phyloP scores from a whole-genome alignment of 2,113 vertebrate genomes.

The Vidua macroura region DNA sequence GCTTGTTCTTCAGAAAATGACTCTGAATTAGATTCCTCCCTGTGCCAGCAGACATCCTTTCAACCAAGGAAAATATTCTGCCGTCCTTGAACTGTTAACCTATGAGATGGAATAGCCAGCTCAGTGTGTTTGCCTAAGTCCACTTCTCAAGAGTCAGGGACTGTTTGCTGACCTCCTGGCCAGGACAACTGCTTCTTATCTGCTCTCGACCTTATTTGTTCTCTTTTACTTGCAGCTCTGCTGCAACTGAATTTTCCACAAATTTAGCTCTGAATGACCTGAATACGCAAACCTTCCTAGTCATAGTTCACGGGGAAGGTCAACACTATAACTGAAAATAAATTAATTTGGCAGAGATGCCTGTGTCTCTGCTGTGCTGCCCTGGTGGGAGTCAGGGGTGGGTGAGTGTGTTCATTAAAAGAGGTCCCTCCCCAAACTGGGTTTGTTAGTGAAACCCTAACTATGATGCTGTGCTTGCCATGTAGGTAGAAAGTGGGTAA shows the following conservation, averaged over 20 bases:
- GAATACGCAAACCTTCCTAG: not conserved
- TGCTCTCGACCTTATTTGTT: not conserved
- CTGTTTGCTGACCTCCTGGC: not conserved
- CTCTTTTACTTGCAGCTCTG: not conserved
- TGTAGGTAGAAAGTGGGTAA: not conserved
- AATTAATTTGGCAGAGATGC: not conserved
- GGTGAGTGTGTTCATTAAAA: not conserved
- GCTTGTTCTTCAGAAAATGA: not conserved
- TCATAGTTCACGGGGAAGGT: not conserved
- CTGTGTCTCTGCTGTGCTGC: not conserved
- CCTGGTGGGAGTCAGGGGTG: not conserved
- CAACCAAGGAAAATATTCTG: not conserved
- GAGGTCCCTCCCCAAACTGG: not conserved
- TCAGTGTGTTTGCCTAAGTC: not conserved
- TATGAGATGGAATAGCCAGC: not conserved
- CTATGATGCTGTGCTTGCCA: not conserved
- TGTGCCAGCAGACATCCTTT: not conserved
- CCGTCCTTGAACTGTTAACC: not conserved
- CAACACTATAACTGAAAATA: not conserved
- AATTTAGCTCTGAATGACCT: not conserved
- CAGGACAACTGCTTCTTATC: not conserved
- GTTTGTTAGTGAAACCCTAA: not conserved
- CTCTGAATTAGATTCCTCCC: not conserved
- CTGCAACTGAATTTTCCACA: not conserved
- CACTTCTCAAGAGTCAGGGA: not conserved